Evolutionary conservation across 2,113 vertebrate species (phyloP).

Genomic region (Myanophis thanlyinensis): DNA sequence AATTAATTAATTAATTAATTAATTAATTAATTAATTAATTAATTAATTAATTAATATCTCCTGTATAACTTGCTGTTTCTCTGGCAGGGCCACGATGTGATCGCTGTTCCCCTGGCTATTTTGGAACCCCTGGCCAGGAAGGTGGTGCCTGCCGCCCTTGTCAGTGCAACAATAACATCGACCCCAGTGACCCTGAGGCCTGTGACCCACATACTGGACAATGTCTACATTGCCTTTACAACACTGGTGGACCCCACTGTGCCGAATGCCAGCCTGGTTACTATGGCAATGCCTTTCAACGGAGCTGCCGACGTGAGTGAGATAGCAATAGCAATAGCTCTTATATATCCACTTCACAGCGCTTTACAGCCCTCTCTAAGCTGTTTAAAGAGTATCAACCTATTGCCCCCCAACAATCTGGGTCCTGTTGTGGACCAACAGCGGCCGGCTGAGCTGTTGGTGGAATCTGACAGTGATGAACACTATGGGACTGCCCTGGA

Average conservation of each 20-base stretch:
- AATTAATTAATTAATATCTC: too few relatives aligned
- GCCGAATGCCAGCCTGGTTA: constrained; percentile 76
- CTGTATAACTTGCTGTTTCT: accelerated
- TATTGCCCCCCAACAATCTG: too few relatives aligned
- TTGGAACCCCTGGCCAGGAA: constrained; percentile 69
- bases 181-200: constrained; percentile 73
- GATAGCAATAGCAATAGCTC: too few relatives aligned
- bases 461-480: too few relatives aligned
- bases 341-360: too few relatives aligned
- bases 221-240: constrained; percentile 81
- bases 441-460: too few relatives aligned
- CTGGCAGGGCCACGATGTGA: constrained; percentile 78
- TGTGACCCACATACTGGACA: constrained; percentile 77
- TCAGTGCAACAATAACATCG: constrained; percentile 84
- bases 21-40: too few relatives aligned
- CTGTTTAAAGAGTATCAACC: too few relatives aligned
- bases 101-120: constrained; percentile 79
- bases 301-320: constrained; percentile 80
- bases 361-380: too few relatives aligned
- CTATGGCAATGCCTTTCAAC: constrained; percentile 77
- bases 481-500: too few relatives aligned
- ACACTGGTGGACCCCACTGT: constrained; percentile 75
- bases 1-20: too few relatives aligned
- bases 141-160: constrained; percentile 76
- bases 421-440: too few relatives aligned